Evolutionary conservation across 2,797 vertebrate species (phyloP), one percentile per base, ranked within the genome.

Genomic region (Chloroceryle inda): DNA sequence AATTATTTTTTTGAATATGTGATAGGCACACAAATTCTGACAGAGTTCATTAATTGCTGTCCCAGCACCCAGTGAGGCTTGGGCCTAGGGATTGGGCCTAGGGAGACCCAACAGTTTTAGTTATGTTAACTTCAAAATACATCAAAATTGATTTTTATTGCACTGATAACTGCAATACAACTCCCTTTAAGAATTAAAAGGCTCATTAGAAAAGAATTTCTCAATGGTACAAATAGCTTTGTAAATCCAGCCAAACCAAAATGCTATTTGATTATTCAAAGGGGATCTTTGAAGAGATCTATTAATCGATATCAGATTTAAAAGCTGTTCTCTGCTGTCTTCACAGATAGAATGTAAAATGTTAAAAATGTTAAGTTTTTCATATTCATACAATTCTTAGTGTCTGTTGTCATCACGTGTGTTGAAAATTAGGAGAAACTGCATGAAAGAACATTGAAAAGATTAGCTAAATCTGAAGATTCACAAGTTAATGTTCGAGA

Each of bases 211-310:
- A 85, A 92, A 88, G 2, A 92, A 85, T 92, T 93, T 84, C 72
- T 94, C 62, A 75, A 22, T 95, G 59, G 27, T 85, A 74, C 50
- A 84, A 90, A 85, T 63, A 91, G 42, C 55, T 76, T 96, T 96
- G 86, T 92, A 40, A 82, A 78, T 86, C 64, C 74, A 94, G 64
- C 18, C 56, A 88, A 81, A 29, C 29, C 63, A 89, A 85, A 95
- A 92, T 83, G 49, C 35, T 80, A 18, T 85, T 90, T 94, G 68
- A 85, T 96, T 95, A 90, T 96, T 86, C 86, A 94, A 88, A 96
- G 68, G 11, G 55, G 52, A 76, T 81, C 85, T 97, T 95, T 92
- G 29, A 88, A 94, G 76, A 83, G 52, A 74, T 20, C 45, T 84
- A 47, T 93, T 95, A 91, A 68, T 77, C 18, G 2, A 11, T 94